A percentile compares a stretch with the other conserved stretches of the same genome.
Conservation (phyloP, 2,797 vertebrate species). For the Lithobates pipiens region DNA sequence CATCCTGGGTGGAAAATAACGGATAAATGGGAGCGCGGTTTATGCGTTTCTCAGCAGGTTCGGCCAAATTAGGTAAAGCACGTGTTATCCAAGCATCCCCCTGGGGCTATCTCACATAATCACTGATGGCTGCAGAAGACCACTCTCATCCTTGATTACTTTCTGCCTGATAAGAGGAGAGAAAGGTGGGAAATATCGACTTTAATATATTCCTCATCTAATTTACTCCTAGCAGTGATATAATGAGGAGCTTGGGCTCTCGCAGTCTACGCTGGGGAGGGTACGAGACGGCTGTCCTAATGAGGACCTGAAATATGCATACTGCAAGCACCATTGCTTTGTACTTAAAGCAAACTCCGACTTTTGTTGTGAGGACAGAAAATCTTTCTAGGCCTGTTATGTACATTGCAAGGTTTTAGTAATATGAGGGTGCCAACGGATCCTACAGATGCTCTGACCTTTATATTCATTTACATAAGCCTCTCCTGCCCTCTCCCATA, state of each 20-base stretch:
- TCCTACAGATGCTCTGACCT: too few species aligned
- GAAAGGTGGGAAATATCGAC: background rate
- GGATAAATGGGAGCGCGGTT: background rate
- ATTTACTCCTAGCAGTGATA: background rate
- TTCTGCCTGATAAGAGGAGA: conserved; percentile 11
- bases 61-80: conserved; percentile 1
- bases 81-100: background rate
- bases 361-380: too few species aligned
- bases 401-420: too few species aligned
- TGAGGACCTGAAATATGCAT: conserved; percentile 27
- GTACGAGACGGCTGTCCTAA: background rate
- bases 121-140: background rate
- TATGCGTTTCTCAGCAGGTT: background rate
- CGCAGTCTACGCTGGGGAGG: background rate
- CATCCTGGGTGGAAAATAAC: background rate
- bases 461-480: too few species aligned
- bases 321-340: background rate
- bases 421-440: too few species aligned
- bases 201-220: conserved; percentile 23
- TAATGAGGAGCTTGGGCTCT: background rate
- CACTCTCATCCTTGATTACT: conserved; percentile 21
- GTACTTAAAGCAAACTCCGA: too few species aligned
- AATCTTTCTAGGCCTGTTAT: too few species aligned
- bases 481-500: too few species aligned
- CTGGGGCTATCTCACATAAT: conserved; percentile 9